Base-by-base conservation (phyloP, 2,113 vertebrate genomes). In the Himantopus leucocephalus region DNA sequence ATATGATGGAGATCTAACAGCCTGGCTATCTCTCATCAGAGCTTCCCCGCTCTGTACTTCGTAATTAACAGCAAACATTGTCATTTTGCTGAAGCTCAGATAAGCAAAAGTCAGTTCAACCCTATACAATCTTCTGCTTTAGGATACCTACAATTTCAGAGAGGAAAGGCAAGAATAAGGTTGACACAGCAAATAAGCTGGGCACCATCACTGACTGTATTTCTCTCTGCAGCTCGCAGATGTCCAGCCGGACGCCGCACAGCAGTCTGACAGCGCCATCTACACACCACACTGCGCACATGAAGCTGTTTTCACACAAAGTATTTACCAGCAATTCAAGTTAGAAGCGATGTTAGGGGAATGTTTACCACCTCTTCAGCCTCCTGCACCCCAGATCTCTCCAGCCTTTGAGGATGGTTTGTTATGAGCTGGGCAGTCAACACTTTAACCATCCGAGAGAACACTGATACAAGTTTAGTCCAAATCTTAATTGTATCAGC, bases 201-300 rank as follows among this genome's bases (percentile, higher is more conserved):
- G 19, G 50, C 37, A 67, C 24, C 13, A 8, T 5, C 55, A 8
- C 34, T 22, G 23, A 2, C 37, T 17, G 39, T 3, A 10, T 5
- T n/a, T n/a, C 29, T 58, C 12, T 5, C 34, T 3, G 30, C 56
- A 68, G 53, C 59, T 26, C 5, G 1, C 58, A n/a, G 56, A 14
- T 8, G 9, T 6, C 43, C 50, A 45, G 59, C 41, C 8, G 0
- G 59, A 16, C 9, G 13, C n/a, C 5, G 8, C 64, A 64, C n/a
- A 59, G 55, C 66, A 6, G 91, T 74, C 76, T 48, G 56, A 62
- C 83, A 95, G 96, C 66, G 91, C 98, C 97, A 97, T 58, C 98
- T 98, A 82, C 70, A 74, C 43, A 32, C 79, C 80, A 14, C 1
- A 0, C 47, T 14, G 43, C 1, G 21, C 39, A 93, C 5, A 20